Conservation (phyloP, 2,797 vertebrate species). For the Peromyscus nudipes region DNA sequence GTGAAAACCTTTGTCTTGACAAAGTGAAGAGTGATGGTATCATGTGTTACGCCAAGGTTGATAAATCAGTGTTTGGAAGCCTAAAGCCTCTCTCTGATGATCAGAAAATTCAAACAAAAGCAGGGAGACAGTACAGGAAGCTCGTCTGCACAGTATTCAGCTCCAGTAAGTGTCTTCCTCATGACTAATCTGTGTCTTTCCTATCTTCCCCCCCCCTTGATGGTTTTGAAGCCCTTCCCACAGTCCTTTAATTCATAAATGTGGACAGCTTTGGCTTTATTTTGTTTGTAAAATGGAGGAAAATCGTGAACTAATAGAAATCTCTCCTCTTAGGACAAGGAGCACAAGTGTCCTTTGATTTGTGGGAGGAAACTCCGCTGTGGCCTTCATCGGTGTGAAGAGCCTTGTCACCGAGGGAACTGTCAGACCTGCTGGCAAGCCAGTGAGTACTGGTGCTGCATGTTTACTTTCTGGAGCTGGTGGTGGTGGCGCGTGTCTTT, state of each 20-base stretch:
- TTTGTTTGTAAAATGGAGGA: slow-evolving; percentile 62
- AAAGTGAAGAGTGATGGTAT: slow-evolving; percentile 11
- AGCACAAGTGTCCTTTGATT: slow-evolving; percentile 96
- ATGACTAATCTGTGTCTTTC: not conserved
- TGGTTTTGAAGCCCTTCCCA: slow-evolving; percentile 34
- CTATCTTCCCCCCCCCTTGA: not conserved
- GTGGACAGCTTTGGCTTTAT: slow-evolving; percentile 6
- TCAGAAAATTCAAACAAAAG: slow-evolving; percentile 19
- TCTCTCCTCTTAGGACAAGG: slow-evolving; percentile 90
- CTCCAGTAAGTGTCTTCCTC: not conserved
- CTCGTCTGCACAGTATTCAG: not conserved
- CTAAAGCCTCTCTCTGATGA: slow-evolving; percentile 28
- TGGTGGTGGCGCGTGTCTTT: accelerated
- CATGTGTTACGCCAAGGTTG: not conserved
- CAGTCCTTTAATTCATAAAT: slow-evolving; percentile 15
- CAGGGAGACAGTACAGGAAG: not conserved
- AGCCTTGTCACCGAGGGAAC: slow-evolving; percentile 97
- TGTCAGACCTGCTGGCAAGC: slow-evolving; percentile 99
- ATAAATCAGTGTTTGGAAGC: slow-evolving; percentile 38
- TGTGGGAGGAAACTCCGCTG: slow-evolving; percentile 98
- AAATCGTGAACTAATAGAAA: slow-evolving; percentile 37
- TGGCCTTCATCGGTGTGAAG: slow-evolving; percentile 97
- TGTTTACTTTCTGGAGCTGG: not conserved
- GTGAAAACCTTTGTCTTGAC: not conserved
- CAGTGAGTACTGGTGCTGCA: slow-evolving; percentile 90